Evolutionary conservation across 2,797 vertebrate genomes (phyloP), one percentile per base, ranked within the genome.

Genomic region (Eidolon dupreanum): DNA sequence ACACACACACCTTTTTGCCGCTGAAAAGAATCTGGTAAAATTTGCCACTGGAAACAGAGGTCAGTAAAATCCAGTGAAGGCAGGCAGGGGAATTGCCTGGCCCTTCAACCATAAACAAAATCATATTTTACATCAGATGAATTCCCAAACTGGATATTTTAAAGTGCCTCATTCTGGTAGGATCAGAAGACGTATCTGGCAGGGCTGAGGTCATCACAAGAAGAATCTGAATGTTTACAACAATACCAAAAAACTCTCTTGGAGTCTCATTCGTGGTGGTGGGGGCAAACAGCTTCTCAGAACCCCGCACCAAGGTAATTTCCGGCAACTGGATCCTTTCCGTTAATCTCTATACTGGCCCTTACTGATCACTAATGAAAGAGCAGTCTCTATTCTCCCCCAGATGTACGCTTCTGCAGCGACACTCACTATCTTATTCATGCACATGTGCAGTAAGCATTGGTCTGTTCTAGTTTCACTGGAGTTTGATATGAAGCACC

Each of bases 131-230:
- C 41, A 68, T 75, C 4, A 63, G 59, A 71, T 94, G 86, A 87
- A 81, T 85, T 95, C 8, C 33, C 78, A 95, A 95, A 89, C 46
- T 87, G 70, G 46, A 89, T 90, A 75, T 81, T 73, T 92, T 74
- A 6, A 73, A 88, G 78, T 96, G 74, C 33, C 28, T 82, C 75
- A 43, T 88, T 95, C 68, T 61, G 61, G 20, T 91, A 82, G 57
- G 31, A 59, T 66, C 66, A 83, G 77, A 97, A 97, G 63, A 86
- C 74, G 59, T 88, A 83, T 94, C 78, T 96, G 59, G 73, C 20
- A 36, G 28, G 16, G 51, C 59, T 71, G 88, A 97, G 81, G 57
- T 88, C 92, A 95, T 94, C 61, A 15, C 57, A 59, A 92, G 46
- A 74, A 66, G 77, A 91, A 61, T 61, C 92, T 85, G 71, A 57